These are phyloP conservation scores for Arctopsyche grandis DNA, from an alignment of 1,140 invertebrate genomes.

Conservation along the genomic window DNA sequence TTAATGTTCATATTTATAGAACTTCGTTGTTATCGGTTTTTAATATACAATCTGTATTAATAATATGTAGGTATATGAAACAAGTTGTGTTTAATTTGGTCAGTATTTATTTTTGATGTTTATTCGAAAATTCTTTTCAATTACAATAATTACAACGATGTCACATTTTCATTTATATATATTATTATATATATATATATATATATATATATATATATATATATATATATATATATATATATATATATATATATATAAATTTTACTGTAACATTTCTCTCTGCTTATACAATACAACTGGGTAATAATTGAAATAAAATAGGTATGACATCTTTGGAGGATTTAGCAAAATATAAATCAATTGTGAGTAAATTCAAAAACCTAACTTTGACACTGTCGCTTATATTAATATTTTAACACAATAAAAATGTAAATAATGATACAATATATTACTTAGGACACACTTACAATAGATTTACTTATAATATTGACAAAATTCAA, in stretches of 20 bases:
- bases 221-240: constrained; percentile 16
- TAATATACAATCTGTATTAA: too few relatives aligned
- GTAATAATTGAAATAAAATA: too few relatives aligned
- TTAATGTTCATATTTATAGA: too few relatives aligned
- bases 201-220: constrained; percentile 5
- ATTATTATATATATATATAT: constrained; percentile 2
- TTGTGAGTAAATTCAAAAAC: too few relatives aligned
- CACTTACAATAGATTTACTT: not conserved
- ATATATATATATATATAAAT: constrained; percentile 5
- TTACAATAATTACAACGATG: not conserved
- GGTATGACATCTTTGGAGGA: too few relatives aligned
- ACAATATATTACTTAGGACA: not conserved
- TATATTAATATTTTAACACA: not conserved
- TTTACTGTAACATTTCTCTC: too few relatives aligned
- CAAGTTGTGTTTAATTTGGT: not conserved
- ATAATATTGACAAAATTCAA: too few relatives aligned
- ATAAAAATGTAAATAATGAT: not conserved
- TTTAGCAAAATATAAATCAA: too few relatives aligned
- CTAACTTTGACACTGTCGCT: too few relatives aligned
- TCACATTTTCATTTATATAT: constrained; percentile 11
- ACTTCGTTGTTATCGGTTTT: too few relatives aligned
- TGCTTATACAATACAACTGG: too few relatives aligned
- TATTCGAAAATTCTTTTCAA: constrained; percentile 1
- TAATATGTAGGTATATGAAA: not conserved
- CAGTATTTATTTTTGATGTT: constrained; percentile 35